A percentile compares a stretch with the other conserved stretches of the same genome.
Evolutionary conservation across 1,140 invertebrate species (phyloP).

Genomic region (Ganaspis sp.): DNA sequence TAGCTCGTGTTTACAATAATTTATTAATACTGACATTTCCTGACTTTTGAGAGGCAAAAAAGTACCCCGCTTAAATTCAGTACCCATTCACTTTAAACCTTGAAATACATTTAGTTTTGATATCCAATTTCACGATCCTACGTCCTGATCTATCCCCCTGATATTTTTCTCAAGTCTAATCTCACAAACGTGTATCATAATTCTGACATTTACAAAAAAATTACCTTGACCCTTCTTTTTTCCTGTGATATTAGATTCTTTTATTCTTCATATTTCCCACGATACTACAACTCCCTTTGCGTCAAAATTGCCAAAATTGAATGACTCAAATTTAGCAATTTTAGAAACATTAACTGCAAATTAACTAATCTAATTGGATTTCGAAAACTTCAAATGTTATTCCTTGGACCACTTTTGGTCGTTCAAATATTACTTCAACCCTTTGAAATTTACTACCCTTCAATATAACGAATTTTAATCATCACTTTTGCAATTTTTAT

Average conservation of each 20-base stretch:
- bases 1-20: neutral
- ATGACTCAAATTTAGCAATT: too few relatives aligned
- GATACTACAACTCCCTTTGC: neutral
- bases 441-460: too few relatives aligned
- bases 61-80: neutral
- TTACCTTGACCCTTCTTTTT: neutral
- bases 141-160: neutral
- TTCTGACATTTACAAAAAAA: neutral
- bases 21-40: neutral
- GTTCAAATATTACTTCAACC: too few relatives aligned
- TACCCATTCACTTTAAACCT: constrained; percentile 25
- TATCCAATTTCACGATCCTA: neutral
- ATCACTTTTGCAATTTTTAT: too few relatives aligned
- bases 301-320: neutral
- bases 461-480: too few relatives aligned
- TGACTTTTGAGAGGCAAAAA: neutral
- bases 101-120: constrained; percentile 9
- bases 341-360: neutral
- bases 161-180: neutral
- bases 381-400: too few relatives aligned
- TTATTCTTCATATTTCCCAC: neutral
- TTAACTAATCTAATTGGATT: too few relatives aligned
- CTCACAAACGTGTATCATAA: neutral
- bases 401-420: too few relatives aligned
- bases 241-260: neutral